Evolutionary conservation across 2,113 vertebrate species (phyloP).

Genomic region (Vidua chalybeata): DNA sequence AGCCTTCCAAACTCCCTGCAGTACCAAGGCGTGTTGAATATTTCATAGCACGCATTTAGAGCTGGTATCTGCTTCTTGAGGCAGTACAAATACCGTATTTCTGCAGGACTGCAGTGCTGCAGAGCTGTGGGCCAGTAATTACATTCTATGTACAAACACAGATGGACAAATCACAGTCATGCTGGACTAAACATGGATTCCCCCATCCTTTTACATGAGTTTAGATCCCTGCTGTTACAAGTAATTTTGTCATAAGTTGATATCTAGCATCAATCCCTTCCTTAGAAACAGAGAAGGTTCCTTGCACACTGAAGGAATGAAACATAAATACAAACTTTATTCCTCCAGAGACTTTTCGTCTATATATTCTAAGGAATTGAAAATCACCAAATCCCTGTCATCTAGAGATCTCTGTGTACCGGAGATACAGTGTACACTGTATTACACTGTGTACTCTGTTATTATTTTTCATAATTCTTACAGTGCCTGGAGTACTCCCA

Average conservation of each 20-base stretch:
- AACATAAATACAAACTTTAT: background rate
- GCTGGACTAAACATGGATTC: background rate
- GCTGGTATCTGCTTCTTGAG: background rate
- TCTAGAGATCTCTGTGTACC: background rate
- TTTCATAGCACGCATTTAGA: background rate
- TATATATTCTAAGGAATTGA: background rate
- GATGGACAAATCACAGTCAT: background rate
- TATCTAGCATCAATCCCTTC: background rate
- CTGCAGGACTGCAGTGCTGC: background rate
- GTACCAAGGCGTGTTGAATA: background rate
- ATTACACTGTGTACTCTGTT: background rate
- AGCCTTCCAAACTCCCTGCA: background rate
- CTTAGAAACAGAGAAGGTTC: background rate
- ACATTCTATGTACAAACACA: background rate
- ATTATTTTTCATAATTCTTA: background rate
- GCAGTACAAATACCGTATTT: background rate
- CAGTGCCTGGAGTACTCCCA: background rate
- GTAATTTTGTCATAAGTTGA: background rate
- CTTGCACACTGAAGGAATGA: background rate
- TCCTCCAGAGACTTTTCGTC: background rate
- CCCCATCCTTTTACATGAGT: background rate
- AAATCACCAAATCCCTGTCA: background rate
- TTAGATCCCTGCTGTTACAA: background rate
- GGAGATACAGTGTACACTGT: no score
- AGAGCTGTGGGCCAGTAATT: background rate